Evolutionary conservation across 2,888 invertebrate genomes (phyloP), one percentile per base, ranked within the genome.

Genomic region (Altica lythri): DNA sequence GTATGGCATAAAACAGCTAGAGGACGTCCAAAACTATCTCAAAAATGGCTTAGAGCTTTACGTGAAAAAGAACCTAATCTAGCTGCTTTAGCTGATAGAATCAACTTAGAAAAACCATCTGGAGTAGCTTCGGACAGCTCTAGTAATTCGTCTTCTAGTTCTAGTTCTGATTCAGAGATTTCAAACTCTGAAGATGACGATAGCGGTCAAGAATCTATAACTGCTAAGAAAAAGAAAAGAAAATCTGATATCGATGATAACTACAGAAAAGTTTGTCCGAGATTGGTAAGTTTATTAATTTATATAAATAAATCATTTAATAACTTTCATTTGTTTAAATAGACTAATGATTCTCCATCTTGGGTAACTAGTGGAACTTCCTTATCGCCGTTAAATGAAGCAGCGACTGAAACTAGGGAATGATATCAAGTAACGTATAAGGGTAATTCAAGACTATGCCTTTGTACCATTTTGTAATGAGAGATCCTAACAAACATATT

Each of bases 1-100:
- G 97, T 98, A 1, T 98, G 97, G 96, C 96, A 97, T 75, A 97
- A 98, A 79, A 96, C 96, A 4, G 90, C 93, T 2, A 84, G 95
- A 32, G 97, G 97, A 13, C 59, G 98, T 19, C 98, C 98, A 2
- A 98, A 98, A 77, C 80, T 99, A 25, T 95, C 97, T 3, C 88
- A 88, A 57, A 96, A 95, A 74, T 97, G 96, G 95, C 79, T 92
- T 70, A 77, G 55, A 71, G 83, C 56, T 75, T 78, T 80, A 77
- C 80, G 70, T 37, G 69, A 71, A 62, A 86, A 89, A 70, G 89
- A 92, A 62, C 86, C 90, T 2, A 88, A 90, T 19, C 75, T 95
- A 55, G 91, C 89, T 27, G 82, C 83, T 64, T 74, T 92, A 44
- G 92, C 94, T 2, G 91, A 91, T 67, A 80, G 82, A 67, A 89